phyloP scores from a whole-genome alignment of 2,888 invertebrate species.

The Lathronympha strigana region DNA sequence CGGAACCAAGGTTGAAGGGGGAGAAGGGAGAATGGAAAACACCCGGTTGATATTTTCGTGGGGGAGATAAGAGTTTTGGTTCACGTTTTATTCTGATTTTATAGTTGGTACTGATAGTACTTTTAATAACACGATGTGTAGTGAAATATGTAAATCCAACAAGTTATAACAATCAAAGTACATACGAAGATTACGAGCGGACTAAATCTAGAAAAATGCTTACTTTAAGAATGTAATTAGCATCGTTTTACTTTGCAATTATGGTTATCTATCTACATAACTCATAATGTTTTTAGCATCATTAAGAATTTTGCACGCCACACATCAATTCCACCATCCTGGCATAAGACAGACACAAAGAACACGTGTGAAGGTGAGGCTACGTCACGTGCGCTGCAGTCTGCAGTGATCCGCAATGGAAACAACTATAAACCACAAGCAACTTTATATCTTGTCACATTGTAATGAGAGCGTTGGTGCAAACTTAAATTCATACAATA shows the following conservation, averaged over 20 bases:
- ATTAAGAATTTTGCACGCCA: too few species aligned
- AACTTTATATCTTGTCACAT: background rate
- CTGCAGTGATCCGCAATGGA: constrained; percentile 8
- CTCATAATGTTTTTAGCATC: too few species aligned
- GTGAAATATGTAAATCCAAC: too few species aligned
- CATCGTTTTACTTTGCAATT: too few species aligned
- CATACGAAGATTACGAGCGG: too few species aligned
- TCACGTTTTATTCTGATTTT: constrained; percentile 4
- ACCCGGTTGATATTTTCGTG: constrained; percentile 13
- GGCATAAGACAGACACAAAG: constrained; percentile 1
- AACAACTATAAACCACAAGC: background rate
- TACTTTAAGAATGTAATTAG: too few species aligned
- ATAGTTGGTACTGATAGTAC: too few species aligned
- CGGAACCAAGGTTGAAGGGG: constrained; percentile 10
- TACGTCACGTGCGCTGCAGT: constrained; percentile 37
- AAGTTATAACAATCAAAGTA: too few species aligned
- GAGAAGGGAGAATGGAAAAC: constrained; percentile 21
- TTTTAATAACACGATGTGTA: too few species aligned
- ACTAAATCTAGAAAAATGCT: too few species aligned
- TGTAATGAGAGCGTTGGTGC: background rate
- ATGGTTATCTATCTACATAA: too few species aligned
- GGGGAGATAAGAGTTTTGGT: too few species aligned
- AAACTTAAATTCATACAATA: background rate
- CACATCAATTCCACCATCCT: background rate
- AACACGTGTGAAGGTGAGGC: constrained; percentile 17